Evolutionary conservation across 2,797 vertebrate genomes (phyloP).

Genomic region (Sebastes itinus): DNA sequence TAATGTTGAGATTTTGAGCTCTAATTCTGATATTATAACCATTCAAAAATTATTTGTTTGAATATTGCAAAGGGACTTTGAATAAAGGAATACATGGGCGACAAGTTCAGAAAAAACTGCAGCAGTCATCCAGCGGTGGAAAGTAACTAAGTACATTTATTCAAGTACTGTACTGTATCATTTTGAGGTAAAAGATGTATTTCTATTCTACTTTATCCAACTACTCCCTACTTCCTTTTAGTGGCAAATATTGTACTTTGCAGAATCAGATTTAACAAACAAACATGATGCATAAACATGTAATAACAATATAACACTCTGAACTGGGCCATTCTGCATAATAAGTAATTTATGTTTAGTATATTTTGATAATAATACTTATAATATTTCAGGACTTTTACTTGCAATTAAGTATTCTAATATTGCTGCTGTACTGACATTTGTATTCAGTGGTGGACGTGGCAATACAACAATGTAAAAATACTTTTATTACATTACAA

Average conservation of each 20-base stretch:
- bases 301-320: neutral
- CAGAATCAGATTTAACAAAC: neutral
- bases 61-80: neutral
- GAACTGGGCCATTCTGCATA: neutral
- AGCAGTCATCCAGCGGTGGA: neutral
- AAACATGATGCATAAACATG: neutral
- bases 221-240: neutral
- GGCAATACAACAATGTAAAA: too few relatives aligned
- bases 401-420: too few relatives aligned
- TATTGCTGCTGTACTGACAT: accelerated
- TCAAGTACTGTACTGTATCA: neutral
- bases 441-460: too few relatives aligned
- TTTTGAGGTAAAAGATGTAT: too few relatives aligned
- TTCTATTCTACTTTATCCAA: neutral
- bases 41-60: neutral
- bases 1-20: neutral
- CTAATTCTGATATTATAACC: neutral
- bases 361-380: neutral
- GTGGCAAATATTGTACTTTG: neutral
- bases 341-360: neutral
- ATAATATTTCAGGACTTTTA: too few relatives aligned
- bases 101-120: neutral
- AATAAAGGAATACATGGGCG: neutral
- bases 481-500: too few relatives aligned
- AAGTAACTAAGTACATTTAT: neutral